Base-by-base conservation (phyloP, 2,888 invertebrate genomes). In the Dryomyza anilis region DNA sequence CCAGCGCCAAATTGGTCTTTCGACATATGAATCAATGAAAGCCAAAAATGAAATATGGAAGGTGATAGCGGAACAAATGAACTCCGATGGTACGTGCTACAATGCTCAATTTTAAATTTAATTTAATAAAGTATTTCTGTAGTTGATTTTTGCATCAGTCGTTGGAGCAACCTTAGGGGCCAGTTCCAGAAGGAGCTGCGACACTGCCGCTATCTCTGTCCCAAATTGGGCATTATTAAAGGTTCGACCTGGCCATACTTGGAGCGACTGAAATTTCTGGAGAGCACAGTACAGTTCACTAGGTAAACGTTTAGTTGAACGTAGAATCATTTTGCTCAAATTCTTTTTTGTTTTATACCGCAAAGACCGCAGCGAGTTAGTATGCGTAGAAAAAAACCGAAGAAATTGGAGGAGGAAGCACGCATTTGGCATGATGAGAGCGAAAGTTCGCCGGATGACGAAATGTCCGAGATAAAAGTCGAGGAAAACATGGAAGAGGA, bases 131-230 rank as follows among this genome's bases (percentile, higher is more conserved):
- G 12, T 33, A 33, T 46, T 23, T 23, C 45, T 66, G 0, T 12
- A 79, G 80, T 76, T 21, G 72, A 78, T 56, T 79, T 80, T 43
- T 79, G 79, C 19, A 25, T 79, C 19, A 79, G 74, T 72, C 79
- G 79, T 3, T 79, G 79, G 79, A 76, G 75, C 19, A 80, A 79
- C 64, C 67, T 79, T 12, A 71, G 78, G 30, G 76, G 77, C 2
- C 79, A 79, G 55, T 79, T 76, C 63, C 73, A 77, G 3, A 79
- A 79, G 33, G 79, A 79, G 53, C 65, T 74, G 0, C 74, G 77
- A 0, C 70, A 76, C 10, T 55, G 73, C 1, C 71, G 64, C 21
- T 70, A 70, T 14, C 69, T 74, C 1, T 74, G 73, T 33, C 71
- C 73, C 6, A 71, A 71, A 36, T 60, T 68, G 50, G 74, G 74